Evolutionary conservation across 1,140 invertebrate genomes (phyloP), one percentile per base, ranked within the genome.

Genomic region (Bombus sylvicola): DNA sequence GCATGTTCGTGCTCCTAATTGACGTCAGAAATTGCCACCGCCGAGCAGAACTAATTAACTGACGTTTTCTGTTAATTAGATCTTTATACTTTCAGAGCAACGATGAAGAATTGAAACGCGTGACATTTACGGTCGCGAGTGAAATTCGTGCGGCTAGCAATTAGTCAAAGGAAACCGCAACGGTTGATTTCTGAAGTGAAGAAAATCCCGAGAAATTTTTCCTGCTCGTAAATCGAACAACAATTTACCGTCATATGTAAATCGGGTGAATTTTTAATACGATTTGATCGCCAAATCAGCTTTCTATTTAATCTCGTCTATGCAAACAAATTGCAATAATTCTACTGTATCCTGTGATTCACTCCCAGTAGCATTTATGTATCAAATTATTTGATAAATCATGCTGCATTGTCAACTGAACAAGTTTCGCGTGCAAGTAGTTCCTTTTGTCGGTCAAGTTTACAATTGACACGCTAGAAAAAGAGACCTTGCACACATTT

Each of bases 401-500:
- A 15, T 71, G 53, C 66, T 66, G 25, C 73, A 81, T 88, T 84
- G 89, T 90, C 78, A 82, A 64, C 77, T 53, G 73, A 81, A 73
- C 73, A 41, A 84, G 80, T 87, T 90, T 91, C 79, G 90, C 90
- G 87, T 90, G 90, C 81, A 53, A 69, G 64, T 59, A 68, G 78
- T 68, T 71, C 76, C 87, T 89, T 90, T 83, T 74, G 81, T 80
- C 83, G 89, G 86, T 90, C 89, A 90, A 90, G 86, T 90, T 90
- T 90, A 90, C 86, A 86, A 86, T 90, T 83, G 89, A 84, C 89
- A 90, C 47, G 89, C 77, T 72, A 78, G 88, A 90, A 89, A 87
- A 90, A 88, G 75, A 82, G 68, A 81, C 73, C 53, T 90, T 87
- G 76, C 47, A 37, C 57, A 79, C 76, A 69, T 88, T 83, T 71